Conservation (phyloP, 92 coral and sea anemone species). For the Umimayanthus chanpuru region DNA sequence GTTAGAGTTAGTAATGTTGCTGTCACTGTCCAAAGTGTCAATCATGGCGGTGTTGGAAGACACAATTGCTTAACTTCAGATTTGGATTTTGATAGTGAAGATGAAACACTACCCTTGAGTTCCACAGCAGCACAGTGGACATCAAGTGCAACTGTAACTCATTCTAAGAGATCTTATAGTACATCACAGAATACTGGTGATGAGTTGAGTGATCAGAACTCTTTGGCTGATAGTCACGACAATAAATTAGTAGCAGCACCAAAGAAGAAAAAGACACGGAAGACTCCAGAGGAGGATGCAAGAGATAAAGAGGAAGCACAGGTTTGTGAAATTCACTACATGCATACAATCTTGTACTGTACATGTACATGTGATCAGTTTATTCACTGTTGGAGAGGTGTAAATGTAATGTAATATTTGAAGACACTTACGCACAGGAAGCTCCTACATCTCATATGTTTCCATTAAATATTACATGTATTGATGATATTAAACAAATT, state of each 20-base stretch:
- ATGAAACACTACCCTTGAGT: slow-evolving; percentile 11
- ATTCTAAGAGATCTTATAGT: slow-evolving; percentile 31
- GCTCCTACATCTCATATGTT: no score
- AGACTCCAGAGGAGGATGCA: slow-evolving; percentile 34
- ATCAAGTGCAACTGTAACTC: not conserved
- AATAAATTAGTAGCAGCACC: not conserved
- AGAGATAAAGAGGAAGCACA: slow-evolving; percentile 40
- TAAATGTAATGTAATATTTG: no score
- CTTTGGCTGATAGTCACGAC: not conserved
- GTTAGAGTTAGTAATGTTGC: not conserved
- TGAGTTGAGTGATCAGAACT: not conserved
- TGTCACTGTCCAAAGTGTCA: not conserved
- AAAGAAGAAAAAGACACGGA: slow-evolving; percentile 44
- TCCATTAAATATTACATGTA: no score
- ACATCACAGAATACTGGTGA: slow-evolving; percentile 28
- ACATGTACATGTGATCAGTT: not conserved
- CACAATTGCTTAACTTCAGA: not conserved
- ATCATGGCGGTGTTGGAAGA: not conserved
- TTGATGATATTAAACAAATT: no score
- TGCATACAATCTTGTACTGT: not conserved
- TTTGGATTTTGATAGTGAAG: slow-evolving; percentile 21
- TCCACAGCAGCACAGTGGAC: not conserved
- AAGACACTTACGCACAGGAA: no score
- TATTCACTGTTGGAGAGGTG: no score
- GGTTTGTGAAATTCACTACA: slow-evolving; percentile 19